Percentiles rank a stretch among this genome's conserved stretches.
phyloP scores from a whole-genome alignment of 2,888 invertebrate genomes.

The Nesidiocoris tenuis region DNA sequence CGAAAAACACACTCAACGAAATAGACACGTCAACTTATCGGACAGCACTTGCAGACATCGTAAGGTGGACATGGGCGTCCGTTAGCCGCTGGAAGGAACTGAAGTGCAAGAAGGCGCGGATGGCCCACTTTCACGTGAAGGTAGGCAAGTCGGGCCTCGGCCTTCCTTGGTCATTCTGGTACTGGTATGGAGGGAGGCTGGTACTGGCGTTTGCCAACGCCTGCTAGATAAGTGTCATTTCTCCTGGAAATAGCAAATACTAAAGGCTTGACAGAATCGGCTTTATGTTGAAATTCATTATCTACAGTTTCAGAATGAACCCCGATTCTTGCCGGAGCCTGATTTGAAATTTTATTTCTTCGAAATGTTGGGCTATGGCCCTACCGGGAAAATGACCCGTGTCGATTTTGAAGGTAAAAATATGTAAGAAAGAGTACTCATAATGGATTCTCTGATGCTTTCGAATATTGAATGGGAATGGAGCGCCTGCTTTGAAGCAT shows the following conservation, averaged over 20 bases:
- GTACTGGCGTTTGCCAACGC: neutral
- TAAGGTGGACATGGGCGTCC: constrained; percentile 34
- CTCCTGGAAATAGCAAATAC: no score
- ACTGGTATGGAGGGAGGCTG: neutral
- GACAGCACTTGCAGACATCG: neutral
- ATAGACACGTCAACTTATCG: neutral
- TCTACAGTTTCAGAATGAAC: no score
- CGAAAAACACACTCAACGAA: neutral
- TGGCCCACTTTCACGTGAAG: constrained; percentile 39
- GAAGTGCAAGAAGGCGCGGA: constrained; percentile 12
- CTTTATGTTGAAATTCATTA: no score
- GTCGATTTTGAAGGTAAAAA: no score
- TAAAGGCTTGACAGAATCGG: no score
- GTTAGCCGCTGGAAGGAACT: constrained; percentile 36
- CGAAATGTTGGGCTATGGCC: no score
- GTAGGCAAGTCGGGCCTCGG: neutral
- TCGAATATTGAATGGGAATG: neutral
- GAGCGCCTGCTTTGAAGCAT: neutral
- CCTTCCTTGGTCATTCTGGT: neutral
- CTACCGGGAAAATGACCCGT: no score
- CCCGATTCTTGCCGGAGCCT: no score
- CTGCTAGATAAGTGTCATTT: no score
- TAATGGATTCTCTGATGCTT: neutral
- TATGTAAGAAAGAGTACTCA: no score
- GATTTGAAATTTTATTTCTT: no score